Conservation (phyloP, 2,113 vertebrate genomes). For the Turnix velox region DNA sequence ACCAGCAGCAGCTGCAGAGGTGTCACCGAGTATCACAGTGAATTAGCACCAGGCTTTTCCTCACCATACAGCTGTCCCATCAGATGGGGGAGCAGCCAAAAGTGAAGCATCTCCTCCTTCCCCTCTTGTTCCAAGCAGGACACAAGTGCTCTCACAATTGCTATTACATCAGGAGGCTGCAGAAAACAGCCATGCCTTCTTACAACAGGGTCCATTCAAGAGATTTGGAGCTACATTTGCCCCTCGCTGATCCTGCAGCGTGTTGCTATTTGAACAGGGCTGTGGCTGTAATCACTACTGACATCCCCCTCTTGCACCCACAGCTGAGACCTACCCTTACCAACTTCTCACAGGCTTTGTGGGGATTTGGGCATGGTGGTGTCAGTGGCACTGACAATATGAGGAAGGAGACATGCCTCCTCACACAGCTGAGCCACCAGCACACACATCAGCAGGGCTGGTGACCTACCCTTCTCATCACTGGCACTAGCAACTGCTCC, state of each 20-base stretch:
- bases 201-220: not conserved
- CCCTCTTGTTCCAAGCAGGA: not conserved
- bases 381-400: accelerated
- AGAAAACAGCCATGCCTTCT: not conserved
- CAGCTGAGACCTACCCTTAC: not conserved
- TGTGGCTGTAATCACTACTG: not conserved
- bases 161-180: not conserved
- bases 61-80: not conserved
- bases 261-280: not conserved
- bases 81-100: not conserved
- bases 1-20: not conserved
- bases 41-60: not conserved
- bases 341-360: accelerated
- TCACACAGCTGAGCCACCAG: not conserved
- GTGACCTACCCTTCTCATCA: not conserved
- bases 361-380: not conserved
- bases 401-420: accelerated
- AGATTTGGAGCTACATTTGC: accelerated
- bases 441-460: accelerated
- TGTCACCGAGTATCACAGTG: not conserved
- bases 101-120: not conserved
- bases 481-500: not conserved
- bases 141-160: accelerated
- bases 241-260: accelerated
- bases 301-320: not conserved